Conservation (phyloP, 2,888 invertebrate species). For the Steinernema hermaphroditum region DNA sequence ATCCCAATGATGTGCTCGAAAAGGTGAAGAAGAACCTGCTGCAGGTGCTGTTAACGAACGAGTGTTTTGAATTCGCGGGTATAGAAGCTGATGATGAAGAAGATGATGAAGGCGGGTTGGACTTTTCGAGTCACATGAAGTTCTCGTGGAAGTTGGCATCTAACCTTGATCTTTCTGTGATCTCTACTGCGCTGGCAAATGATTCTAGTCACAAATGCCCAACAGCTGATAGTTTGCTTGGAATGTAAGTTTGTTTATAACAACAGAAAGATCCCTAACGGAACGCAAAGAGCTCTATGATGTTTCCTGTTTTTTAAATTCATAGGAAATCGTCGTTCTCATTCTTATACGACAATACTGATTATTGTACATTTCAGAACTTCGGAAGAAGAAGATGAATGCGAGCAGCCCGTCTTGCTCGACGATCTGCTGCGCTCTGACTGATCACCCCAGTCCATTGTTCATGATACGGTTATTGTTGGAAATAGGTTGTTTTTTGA, state of each 20-base stretch:
- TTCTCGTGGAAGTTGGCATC: conserved; percentile 3
- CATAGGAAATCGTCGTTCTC: too few relatives aligned
- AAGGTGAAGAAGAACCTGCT: conserved; percentile 8
- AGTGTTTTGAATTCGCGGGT: conserved; percentile 11
- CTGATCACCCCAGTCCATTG: background rate
- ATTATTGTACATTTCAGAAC: background rate
- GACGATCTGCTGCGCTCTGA: background rate
- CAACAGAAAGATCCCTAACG: too few relatives aligned
- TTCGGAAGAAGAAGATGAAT: background rate
- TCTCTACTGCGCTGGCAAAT: conserved; percentile 1
- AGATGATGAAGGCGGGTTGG: background rate
- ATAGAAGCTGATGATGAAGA: background rate
- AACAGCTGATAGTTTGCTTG: background rate
- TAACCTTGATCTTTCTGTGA: background rate
- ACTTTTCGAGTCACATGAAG: background rate
- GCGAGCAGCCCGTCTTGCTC: background rate
- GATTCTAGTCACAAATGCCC: background rate
- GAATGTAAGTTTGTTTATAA: background rate
- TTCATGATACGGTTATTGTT: background rate
- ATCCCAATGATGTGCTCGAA: background rate
- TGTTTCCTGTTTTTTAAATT: too few relatives aligned
- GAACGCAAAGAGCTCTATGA: too few relatives aligned
- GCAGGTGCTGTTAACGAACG: background rate
- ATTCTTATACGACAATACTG: too few relatives aligned
- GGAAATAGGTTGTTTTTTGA: background rate